These are phyloP conservation scores for Mormyrops attenuatus DNA, from an alignment of 2,797 vertebrate species.

Conservation along the genomic window DNA sequence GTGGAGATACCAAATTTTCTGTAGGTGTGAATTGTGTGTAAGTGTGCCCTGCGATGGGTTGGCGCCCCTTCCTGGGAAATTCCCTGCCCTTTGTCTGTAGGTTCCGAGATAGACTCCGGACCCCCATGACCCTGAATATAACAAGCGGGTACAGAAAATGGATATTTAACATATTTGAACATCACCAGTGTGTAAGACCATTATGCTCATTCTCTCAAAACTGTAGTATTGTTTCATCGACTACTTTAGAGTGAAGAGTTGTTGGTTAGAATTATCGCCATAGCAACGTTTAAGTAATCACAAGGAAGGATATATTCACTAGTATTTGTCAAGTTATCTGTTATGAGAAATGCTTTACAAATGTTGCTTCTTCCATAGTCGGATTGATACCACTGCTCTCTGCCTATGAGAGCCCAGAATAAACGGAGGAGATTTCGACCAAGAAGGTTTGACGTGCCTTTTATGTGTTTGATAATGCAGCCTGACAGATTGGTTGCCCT, in stretches of 20 bases:
- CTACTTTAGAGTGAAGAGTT: background rate
- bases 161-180: background rate
- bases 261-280: background rate
- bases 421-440: conserved; percentile 70
- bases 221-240: background rate
- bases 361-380: conserved; percentile 26
- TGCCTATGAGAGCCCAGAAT: conserved; percentile 67
- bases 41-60: background rate
- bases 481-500: conserved; percentile 80
- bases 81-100: background rate
- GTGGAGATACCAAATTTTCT: background rate
- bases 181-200: background rate
- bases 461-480: conserved; percentile 67
- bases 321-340: background rate
- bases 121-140: background rate
- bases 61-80: background rate
- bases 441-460: conserved; percentile 72
- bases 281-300: background rate
- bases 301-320: background rate
- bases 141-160: background rate
- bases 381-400: conserved; percentile 32
- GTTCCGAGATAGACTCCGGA: background rate
- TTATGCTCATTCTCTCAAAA: background rate
- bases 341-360: background rate
- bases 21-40: background rate